Conservation (phyloP, 2,888 invertebrate species). For the Nymphalis urticae region DNA sequence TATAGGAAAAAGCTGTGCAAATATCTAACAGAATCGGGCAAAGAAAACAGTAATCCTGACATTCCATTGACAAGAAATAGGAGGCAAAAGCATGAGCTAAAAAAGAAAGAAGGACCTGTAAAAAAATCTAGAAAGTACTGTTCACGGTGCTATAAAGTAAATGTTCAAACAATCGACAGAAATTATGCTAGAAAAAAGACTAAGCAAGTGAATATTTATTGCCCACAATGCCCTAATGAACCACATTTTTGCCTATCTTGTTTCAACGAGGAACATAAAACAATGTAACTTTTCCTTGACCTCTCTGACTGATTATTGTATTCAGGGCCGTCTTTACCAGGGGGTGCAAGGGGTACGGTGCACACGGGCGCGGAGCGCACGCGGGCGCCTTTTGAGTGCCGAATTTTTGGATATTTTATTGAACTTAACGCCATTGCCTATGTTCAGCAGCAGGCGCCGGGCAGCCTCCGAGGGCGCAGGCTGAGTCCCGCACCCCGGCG, state of each 20-base stretch:
- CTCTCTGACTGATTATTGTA: no score
- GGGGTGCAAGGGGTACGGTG: no score
- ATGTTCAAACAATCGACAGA: not conserved
- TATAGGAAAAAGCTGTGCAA: constrained; percentile 25
- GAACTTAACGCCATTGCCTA: no score
- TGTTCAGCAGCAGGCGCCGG: no score
- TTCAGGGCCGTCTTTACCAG: no score
- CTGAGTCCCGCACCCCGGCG: no score
- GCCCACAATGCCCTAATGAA: constrained; percentile 38
- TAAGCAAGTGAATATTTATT: constrained; percentile 31
- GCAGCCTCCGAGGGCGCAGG: no score
- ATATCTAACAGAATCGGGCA: constrained; percentile 33
- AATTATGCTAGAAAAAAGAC: constrained; percentile 12
- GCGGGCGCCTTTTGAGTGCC: no score
- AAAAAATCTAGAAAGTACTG: constrained; percentile 7
- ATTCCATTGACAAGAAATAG: not conserved
- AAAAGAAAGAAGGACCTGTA: constrained; percentile 9
- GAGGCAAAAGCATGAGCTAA: constrained; percentile 13
- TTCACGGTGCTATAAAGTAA: constrained; percentile 9
- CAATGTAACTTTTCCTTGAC: constrained; percentile 27
- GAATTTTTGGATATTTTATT: no score
- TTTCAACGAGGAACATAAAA: constrained; percentile 37
- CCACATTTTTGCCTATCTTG: constrained; percentile 40
- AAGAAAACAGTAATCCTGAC: constrained; percentile 34
- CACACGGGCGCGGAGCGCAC: no score